These are phyloP conservation scores for Pocota personata DNA, from an alignment of 2,888 invertebrate species.

Conservation along the genomic window DNA sequence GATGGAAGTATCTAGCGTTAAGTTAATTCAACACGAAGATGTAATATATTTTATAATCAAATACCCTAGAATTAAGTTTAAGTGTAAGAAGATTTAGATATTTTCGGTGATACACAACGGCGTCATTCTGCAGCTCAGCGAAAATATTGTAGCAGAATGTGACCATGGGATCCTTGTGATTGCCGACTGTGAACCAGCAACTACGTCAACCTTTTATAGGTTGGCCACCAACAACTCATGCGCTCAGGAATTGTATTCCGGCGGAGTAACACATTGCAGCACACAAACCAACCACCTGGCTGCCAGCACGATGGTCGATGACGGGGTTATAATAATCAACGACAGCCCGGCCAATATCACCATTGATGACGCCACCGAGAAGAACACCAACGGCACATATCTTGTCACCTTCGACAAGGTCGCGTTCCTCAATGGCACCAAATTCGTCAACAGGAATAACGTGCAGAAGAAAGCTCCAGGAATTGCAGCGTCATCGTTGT, in stretches of 20 bases:
- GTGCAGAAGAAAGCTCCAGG: no score
- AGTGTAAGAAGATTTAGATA: conserved; percentile 14
- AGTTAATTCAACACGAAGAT: conserved; percentile 32
- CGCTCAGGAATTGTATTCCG: no score
- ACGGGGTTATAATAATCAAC: no score
- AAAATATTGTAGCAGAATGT: conserved; percentile 45
- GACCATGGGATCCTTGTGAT: no score
- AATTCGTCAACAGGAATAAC: conserved; percentile 19
- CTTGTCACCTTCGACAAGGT: neutral
- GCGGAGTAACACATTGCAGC: no score
- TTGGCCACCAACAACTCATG: neutral
- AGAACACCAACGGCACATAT: neutral
- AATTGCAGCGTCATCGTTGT: conserved; percentile 22
- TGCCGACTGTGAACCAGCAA: conserved; percentile 13
- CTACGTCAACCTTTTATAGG: conserved; percentile 37
- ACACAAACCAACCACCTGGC: no score
- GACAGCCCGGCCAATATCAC: neutral
- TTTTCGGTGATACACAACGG: no score
- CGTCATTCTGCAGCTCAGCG: conserved; percentile 33
- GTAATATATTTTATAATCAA: conserved; percentile 31
- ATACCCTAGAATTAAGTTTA: no score
- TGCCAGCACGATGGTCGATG: no score
- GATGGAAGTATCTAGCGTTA: no score
- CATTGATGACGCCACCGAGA: neutral
- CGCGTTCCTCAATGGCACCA: conserved; percentile 15